Evolutionary conservation across 2,888 invertebrate genomes (phyloP).

Genomic region (Sminthurides aquaticus): DNA sequence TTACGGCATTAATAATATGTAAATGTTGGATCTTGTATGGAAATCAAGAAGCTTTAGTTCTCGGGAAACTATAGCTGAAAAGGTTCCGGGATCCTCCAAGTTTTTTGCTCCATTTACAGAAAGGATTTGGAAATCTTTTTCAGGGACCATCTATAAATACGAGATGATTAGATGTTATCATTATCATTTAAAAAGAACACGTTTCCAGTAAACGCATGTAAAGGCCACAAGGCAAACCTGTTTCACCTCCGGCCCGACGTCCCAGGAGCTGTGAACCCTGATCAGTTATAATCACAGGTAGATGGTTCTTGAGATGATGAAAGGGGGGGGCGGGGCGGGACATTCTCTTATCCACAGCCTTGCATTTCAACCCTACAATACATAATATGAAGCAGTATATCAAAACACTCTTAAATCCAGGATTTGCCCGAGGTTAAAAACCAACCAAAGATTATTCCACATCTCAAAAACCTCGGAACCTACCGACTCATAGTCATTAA

Average conservation of each 20-base stretch:
- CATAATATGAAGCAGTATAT: too few species aligned
- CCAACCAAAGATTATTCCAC: too few species aligned
- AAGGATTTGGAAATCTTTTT: neutral
- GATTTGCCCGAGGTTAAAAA: too few species aligned
- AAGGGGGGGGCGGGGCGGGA: too few species aligned
- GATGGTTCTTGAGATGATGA: too few species aligned
- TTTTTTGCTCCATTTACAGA: neutral
- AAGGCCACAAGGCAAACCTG: neutral
- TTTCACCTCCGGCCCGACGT: neutral
- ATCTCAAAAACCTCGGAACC: too few species aligned
- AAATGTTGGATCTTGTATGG: slow-evolving; percentile 3
- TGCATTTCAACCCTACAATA: too few species aligned
- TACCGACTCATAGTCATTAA: too few species aligned
- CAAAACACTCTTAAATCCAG: too few species aligned
- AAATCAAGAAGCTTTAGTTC: neutral
- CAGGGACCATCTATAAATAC: neutral
- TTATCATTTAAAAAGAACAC: slow-evolving; percentile 1
- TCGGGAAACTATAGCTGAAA: neutral
- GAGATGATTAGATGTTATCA: slow-evolving; percentile 6
- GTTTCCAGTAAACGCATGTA: slow-evolving; percentile 6
- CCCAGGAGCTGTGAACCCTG: slow-evolving; percentile 1
- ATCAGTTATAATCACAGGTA: slow-evolving; percentile 5
- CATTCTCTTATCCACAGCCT: too few species aligned
- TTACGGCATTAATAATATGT: too few species aligned
- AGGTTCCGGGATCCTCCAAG: neutral